Evolutionary conservation across 2,797 vertebrate genomes (phyloP).

Genomic region (Phrynocephalus guinanensis): DNA sequence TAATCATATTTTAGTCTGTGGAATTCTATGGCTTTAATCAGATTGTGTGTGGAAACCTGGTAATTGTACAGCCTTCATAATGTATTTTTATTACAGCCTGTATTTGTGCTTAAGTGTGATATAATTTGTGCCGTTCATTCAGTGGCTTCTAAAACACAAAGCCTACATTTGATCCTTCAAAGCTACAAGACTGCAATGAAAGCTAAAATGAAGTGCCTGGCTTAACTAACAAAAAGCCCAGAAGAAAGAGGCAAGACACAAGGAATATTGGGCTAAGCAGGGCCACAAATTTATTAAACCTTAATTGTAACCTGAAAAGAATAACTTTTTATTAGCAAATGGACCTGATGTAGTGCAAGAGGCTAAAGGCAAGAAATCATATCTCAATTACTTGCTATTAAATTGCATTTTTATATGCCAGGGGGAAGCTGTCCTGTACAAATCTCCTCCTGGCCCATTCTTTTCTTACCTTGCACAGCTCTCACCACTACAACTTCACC

Average conservation of each 20-base stretch:
- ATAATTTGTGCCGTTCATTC: neutral
- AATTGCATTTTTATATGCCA: too few species aligned
- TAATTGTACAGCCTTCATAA: neutral
- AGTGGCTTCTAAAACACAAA: fast-evolving
- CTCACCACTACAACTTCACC: too few species aligned
- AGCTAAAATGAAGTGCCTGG: neutral
- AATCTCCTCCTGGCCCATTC: too few species aligned
- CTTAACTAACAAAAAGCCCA: neutral
- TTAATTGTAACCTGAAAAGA: too few species aligned
- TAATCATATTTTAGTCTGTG: neutral
- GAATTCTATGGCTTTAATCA: neutral
- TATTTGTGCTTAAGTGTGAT: neutral
- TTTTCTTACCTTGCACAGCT: too few species aligned
- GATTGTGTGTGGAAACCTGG: neutral
- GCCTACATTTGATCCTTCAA: neutral
- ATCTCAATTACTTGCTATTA: neutral
- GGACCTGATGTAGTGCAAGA: too few species aligned
- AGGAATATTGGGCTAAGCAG: too few species aligned
- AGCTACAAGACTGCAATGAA: neutral
- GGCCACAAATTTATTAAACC: too few species aligned
- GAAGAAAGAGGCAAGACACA: too few species aligned
- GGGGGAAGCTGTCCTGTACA: too few species aligned
- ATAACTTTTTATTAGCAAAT: too few species aligned
- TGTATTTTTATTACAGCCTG: neutral
- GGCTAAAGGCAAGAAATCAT: too few species aligned